Conservation (phyloP, 2,888 invertebrate genomes). For the Spialia ferax region DNA sequence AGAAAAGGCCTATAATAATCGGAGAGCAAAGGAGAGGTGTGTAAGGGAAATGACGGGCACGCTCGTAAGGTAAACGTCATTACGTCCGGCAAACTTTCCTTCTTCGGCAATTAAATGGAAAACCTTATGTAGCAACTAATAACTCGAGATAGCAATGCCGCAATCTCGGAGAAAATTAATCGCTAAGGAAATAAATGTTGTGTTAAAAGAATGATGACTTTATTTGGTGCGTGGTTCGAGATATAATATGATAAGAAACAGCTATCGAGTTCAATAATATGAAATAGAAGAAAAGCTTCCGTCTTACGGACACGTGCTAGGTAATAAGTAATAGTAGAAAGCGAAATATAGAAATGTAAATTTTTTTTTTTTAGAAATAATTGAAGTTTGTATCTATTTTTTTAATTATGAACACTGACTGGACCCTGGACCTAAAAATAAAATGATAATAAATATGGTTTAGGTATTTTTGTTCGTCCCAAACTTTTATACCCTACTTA, state of each 20-base stretch:
- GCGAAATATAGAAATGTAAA: no score
- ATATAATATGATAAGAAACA: neutral
- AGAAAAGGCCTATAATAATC: no score
- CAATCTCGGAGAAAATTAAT: slow-evolving; percentile 32
- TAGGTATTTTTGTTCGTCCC: no score
- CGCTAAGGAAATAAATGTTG: slow-evolving; percentile 31
- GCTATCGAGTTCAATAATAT: neutral
- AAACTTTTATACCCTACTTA: no score
- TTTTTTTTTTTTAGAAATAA: no score
- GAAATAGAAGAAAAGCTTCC: no score
- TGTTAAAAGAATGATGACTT: slow-evolving; percentile 12
- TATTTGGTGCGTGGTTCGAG: neutral
- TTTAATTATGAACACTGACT: no score
- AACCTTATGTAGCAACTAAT: slow-evolving; percentile 45
- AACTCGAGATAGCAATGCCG: slow-evolving; percentile 17
- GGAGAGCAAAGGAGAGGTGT: neutral
- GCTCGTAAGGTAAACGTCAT: neutral
- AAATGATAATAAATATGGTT: no score
- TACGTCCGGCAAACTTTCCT: slow-evolving; percentile 56
- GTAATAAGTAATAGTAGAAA: no score
- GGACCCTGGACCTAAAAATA: no score
- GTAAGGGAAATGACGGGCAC: slow-evolving; percentile 43
- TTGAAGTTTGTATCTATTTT: no score
- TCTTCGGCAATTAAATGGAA: slow-evolving; percentile 53
- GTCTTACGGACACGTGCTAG: no score